Base-by-base conservation (phyloP, 1,140 invertebrate species). In the Pseudomyrmex pallidus region DNA sequence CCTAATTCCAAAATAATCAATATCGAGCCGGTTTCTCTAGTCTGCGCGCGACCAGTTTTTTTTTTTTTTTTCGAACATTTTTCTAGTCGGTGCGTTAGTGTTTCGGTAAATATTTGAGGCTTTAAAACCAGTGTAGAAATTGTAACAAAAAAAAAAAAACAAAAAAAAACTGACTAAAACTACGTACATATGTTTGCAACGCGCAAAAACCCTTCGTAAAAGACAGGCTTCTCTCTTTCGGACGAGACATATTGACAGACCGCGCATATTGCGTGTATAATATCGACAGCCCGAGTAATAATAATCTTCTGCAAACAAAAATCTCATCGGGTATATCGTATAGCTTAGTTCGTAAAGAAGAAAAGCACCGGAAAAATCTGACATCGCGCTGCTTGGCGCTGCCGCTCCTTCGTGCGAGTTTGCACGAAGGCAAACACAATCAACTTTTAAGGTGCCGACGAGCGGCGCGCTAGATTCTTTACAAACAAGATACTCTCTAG, bases 231-330 rank as follows among this genome's bases (percentile, higher is more conserved):
- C 44, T 73, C 22, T 57, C 17, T 35, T 15, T 25, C 12, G 35
- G 68, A 44, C 48, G 54, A 57, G 59, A 25, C 35, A 70, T 52
- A 66, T 52, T 70, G 78, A 63, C 25, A 83, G 63, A 50, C 3
- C 59, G 57, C 48, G 22, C 57, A 12, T 73, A 67, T 70, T 56
- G 77, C 59, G 57, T 35, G 22, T 52, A 12, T 73, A 67, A 76
- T 56, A 83, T 87, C 72, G 78, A 72, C 59, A 50, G 44, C 20
- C 63, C 62, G 52, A 15, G 64, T 82, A 85, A 87, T 82, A 85
- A 87, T 83, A 83, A 77, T 74, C 59, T 84, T 74, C 48, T 52
- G 74, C 62, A 87, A 87, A 87, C 85, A 86, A 84, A 86, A 68
- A 86, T 78, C 82, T 87, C 86, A 87, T 87, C 82, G 67, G 48